phyloP scores from a whole-genome alignment of 2,113 vertebrate species.

The Trichomycterus rosablanca region DNA sequence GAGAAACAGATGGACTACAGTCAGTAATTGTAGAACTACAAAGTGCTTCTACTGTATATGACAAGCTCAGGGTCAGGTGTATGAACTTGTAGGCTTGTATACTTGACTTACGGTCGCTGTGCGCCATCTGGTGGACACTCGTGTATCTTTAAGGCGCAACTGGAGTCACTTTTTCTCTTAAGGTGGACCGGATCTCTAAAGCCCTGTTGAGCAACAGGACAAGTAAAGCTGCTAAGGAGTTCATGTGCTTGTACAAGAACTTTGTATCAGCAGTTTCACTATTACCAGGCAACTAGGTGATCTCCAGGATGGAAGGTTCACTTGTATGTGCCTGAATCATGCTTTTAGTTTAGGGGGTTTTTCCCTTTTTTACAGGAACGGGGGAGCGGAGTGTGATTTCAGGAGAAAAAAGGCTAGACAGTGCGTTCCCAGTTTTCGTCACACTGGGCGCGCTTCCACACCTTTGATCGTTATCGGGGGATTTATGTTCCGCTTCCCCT shows the following conservation, averaged over 20 bases:
- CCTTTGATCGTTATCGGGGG: slow-evolving; percentile 7
- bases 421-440: neutral
- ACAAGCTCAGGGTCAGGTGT: no score
- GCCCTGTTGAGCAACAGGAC: neutral
- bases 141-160: neutral
- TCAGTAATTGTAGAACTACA: no score
- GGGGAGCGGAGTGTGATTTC: neutral
- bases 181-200: slow-evolving; percentile 51
- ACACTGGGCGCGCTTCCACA: neutral
- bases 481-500: neutral
- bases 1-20: no score
- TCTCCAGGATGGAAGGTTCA: no score
- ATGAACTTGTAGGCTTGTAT: no score
- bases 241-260: neutral
- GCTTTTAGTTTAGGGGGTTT: no score
- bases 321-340: no score
- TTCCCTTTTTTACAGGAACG: neutral
- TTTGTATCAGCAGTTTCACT: neutral
- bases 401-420: neutral
- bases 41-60: no score
- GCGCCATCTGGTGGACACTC: slow-evolving; percentile 50
- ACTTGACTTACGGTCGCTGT: neutral
- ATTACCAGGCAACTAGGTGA: no score
- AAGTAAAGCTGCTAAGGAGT: neutral
- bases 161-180: slow-evolving; percentile 45